A percentile compares a stretch with the other conserved stretches of the same genome.
Evolutionary conservation across 2,888 invertebrate species (phyloP).

Genomic region (Crocallis elinguaria): DNA sequence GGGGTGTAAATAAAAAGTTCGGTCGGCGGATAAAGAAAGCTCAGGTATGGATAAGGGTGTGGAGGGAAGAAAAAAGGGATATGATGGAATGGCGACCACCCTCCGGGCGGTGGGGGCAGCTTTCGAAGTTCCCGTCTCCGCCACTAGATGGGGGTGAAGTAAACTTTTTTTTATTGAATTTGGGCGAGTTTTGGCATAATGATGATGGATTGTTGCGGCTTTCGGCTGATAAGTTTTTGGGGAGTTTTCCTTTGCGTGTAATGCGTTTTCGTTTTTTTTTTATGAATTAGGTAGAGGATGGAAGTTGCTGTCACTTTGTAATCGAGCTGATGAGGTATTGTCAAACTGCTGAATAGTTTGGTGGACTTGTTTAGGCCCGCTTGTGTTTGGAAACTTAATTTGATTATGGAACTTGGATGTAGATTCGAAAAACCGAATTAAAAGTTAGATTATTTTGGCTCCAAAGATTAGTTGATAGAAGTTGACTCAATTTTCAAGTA

Average conservation of each 20-base stretch:
- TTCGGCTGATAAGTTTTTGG: conserved; percentile 78
- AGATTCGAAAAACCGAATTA: background rate
- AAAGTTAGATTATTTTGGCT: background rate
- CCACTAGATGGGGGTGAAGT: conserved; percentile 79
- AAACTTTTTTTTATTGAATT: conserved; percentile 82
- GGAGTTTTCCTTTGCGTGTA: conserved; percentile 68
- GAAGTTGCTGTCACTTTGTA: conserved; percentile 54
- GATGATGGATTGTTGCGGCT: conserved; percentile 83
- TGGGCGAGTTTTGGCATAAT: conserved; percentile 80
- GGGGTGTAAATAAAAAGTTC: conserved; percentile 76
- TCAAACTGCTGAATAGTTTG: conserved; percentile 15
- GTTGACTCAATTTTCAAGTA: too few species aligned
- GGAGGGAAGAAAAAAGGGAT: conserved; percentile 83
- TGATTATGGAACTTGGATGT: conserved; percentile 3
- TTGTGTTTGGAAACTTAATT: conserved; percentile 5
- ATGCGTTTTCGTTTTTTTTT: conserved; percentile 71
- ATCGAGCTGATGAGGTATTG: conserved; percentile 16
- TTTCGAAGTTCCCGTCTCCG: conserved; percentile 62
- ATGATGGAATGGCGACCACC: conserved; percentile 75
- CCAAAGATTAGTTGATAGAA: too few species aligned
- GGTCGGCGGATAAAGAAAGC: conserved; percentile 82
- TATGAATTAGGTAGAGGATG: conserved; percentile 64
- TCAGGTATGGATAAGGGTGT: conserved; percentile 84
- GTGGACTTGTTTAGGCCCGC: conserved; percentile 29
- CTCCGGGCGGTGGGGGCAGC: conserved; percentile 56